Conservation (phyloP, 2,888 invertebrate species). For the Spialia ferax region DNA sequence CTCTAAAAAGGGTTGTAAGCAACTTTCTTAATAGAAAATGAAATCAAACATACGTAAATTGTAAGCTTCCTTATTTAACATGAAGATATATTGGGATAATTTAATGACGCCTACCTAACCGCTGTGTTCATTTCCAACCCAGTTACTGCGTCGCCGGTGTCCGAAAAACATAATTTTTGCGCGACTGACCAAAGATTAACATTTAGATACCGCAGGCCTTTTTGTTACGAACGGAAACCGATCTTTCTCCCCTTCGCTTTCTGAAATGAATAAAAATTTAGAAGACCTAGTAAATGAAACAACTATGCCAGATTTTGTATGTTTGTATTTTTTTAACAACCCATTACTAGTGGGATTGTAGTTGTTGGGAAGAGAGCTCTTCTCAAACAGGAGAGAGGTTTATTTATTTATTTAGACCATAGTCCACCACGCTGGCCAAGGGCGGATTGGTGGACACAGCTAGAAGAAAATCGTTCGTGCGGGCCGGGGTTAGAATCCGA, state of each 20-base stretch:
- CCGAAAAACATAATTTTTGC: slow-evolving; percentile 87
- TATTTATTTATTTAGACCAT: too few species aligned
- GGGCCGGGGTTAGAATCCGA: too few species aligned
- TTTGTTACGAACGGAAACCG: slow-evolving; percentile 72
- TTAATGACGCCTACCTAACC: slow-evolving; percentile 70
- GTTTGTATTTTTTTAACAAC: background rate
- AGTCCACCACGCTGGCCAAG: too few species aligned
- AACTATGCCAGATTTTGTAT: background rate
- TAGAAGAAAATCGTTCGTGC: too few species aligned
- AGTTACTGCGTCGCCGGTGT: slow-evolving; percentile 64
- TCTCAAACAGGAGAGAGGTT: too few species aligned
- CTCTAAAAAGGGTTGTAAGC: too few species aligned
- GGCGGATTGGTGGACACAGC: too few species aligned
- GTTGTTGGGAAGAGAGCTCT: too few species aligned
- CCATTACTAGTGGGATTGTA: too few species aligned
- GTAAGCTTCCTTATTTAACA: background rate
- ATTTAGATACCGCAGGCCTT: slow-evolving; percentile 80
- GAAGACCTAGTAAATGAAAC: slow-evolving; percentile 38
- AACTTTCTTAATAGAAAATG: background rate
- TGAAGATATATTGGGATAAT: slow-evolving; percentile 44
- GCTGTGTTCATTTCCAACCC: slow-evolving; percentile 65
- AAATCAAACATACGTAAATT: background rate
- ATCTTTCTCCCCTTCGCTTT: slow-evolving; percentile 57
- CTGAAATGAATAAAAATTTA: slow-evolving; percentile 49
- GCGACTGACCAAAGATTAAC: slow-evolving; percentile 84